Percentiles rank a stretch among this genome's conserved stretches.
Evolutionary conservation across 2,888 invertebrate species (phyloP).

Genomic region (Coleophora flavipennella): DNA sequence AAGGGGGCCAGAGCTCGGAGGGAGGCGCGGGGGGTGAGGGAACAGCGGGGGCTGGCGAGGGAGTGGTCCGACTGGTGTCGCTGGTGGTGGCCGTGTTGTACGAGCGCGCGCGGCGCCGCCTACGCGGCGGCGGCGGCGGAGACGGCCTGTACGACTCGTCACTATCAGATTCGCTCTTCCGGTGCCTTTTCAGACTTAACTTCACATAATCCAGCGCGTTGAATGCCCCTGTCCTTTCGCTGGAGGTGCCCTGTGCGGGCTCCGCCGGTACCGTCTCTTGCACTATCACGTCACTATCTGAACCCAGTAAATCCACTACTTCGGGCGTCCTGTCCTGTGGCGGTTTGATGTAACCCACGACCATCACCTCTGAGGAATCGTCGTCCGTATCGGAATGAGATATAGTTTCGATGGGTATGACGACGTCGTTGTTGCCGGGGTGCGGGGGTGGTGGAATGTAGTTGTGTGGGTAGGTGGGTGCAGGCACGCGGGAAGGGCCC

Average conservation of each 20-base stretch:
- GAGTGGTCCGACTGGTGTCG: slow-evolving; percentile 7
- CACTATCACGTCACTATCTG: slow-evolving; percentile 65
- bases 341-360: slow-evolving; percentile 78
- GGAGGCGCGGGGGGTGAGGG: neutral
- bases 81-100: slow-evolving; percentile 5
- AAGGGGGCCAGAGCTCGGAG: slow-evolving; percentile 6
- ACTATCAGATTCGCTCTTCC: slow-evolving; percentile 25
- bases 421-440: slow-evolving; percentile 18
- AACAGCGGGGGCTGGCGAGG: slow-evolving; percentile 8
- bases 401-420: slow-evolving; percentile 62
- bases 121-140: slow-evolving; percentile 17
- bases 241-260: slow-evolving; percentile 11
- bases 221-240: slow-evolving; percentile 14
- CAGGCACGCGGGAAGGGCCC: slow-evolving; percentile 22
- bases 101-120: slow-evolving; percentile 17
- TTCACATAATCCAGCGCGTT: slow-evolving; percentile 26
- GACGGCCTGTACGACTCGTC: slow-evolving; percentile 26
- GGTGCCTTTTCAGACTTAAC: slow-evolving; percentile 33
- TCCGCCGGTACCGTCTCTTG: slow-evolving; percentile 36
- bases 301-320: slow-evolving; percentile 73
- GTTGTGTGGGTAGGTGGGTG: slow-evolving; percentile 37
- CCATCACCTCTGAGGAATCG: slow-evolving; percentile 71
- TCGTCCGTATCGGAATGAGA: slow-evolving; percentile 61
- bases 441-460: slow-evolving; percentile 35
- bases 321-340: slow-evolving; percentile 78